phyloP scores from a whole-genome alignment of 2,113 vertebrate species.

The Cochlearius cochlearius region DNA sequence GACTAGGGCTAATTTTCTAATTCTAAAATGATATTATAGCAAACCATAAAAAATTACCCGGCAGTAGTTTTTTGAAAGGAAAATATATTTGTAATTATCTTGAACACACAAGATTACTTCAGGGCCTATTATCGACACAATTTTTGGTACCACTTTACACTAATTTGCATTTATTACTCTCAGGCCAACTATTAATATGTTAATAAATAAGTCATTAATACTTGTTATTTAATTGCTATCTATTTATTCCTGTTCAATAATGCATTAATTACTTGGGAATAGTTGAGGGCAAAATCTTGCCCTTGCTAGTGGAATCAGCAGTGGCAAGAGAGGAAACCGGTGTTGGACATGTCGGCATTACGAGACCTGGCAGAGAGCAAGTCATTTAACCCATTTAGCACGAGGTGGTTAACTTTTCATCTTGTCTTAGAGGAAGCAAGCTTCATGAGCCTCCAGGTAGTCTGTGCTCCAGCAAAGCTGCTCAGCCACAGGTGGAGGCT shows the following conservation, averaged over 20 bases:
- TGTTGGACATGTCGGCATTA: rapidly evolving
- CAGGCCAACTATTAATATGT: slow-evolving; percentile 72
- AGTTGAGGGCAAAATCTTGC: slow-evolving; percentile 61
- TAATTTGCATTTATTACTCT: slow-evolving; percentile 75
- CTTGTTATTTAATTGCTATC: slow-evolving; percentile 75
- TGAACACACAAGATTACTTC: slow-evolving; percentile 54
- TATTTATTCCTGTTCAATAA: slow-evolving; percentile 80
- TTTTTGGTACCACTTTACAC: slow-evolving; percentile 64
- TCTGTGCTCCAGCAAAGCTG: background rate
- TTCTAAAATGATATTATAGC: slow-evolving; percentile 63
- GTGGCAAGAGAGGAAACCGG: background rate
- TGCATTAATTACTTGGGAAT: slow-evolving; percentile 70
- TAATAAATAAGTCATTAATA: slow-evolving; percentile 79
- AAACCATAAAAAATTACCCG: slow-evolving; percentile 65
- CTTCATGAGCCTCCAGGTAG: background rate
- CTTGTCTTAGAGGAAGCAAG: background rate
- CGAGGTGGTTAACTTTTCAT: background rate
- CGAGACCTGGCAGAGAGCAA: background rate
- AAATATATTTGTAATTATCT: slow-evolving; percentile 74
- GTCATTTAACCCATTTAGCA: background rate
- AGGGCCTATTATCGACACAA: slow-evolving; percentile 71
- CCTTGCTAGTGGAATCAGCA: background rate
- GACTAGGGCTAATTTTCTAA: slow-evolving; percentile 58
- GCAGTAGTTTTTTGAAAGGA: slow-evolving; percentile 55
- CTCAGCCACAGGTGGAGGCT: background rate